phyloP scores from a whole-genome alignment of 1,140 invertebrate species.

The Cydia splendana region DNA sequence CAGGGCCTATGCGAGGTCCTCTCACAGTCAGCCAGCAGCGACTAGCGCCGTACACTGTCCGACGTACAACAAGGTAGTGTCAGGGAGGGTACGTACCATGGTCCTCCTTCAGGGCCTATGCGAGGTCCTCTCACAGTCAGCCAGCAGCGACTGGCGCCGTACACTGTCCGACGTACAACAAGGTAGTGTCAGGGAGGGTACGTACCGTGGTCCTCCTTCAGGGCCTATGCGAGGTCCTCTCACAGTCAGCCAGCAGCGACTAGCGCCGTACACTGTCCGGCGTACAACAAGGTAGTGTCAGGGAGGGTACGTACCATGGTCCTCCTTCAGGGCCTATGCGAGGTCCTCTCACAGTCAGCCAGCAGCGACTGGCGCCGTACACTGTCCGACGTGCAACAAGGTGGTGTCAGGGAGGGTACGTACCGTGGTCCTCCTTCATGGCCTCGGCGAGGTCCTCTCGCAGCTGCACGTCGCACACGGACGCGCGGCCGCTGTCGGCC shows the following conservation, averaged over 20 bases:
- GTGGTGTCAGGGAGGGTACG: constrained; percentile 35
- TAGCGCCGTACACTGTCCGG: constrained; percentile 88
- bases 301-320: constrained; percentile 65
- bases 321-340: constrained; percentile 95
- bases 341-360: constrained; percentile 90
- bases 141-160: constrained; percentile 47
- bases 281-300: constrained; percentile 52
- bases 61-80: too few relatives aligned
- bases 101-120: too few relatives aligned
- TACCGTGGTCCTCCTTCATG: constrained; percentile 87
- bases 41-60: constrained; percentile 77
- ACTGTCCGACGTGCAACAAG: constrained; percentile 83
- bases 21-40: constrained; percentile 84
- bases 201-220: constrained; percentile 85
- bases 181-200: constrained; percentile 7
- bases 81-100: too few relatives aligned
- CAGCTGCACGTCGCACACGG: constrained; percentile 86
- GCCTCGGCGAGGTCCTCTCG: constrained; percentile 96
- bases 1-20: constrained; percentile 97
- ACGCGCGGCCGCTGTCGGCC: constrained; percentile 76
- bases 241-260: constrained; percentile 84
- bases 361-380: constrained; percentile 84
- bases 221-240: constrained; percentile 96
- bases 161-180: constrained; percentile 85
- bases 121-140: too few relatives aligned